Evolutionary conservation across 2,888 invertebrate species (phyloP).

Genomic region (Ganaspis brasiliensis): DNA sequence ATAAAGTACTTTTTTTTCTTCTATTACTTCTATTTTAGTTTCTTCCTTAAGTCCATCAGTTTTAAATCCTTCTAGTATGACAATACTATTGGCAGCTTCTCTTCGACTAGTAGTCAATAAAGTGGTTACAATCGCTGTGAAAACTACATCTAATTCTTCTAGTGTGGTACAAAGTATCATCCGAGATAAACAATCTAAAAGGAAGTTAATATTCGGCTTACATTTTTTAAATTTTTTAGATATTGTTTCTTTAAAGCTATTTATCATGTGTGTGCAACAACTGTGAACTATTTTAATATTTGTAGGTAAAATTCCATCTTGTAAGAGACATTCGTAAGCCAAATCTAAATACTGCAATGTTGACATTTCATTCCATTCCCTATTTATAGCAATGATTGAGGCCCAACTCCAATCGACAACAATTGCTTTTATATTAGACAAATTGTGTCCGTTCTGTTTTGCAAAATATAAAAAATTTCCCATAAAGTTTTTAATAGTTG

Average conservation of each 20-base stretch:
- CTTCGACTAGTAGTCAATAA: neutral
- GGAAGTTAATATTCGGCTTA: neutral
- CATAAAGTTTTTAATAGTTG: neutral
- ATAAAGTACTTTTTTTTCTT: neutral
- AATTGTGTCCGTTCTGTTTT: neutral
- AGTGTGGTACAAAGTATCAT: neutral
- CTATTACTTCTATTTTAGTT: neutral
- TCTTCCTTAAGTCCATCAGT: neutral
- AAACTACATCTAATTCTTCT: neutral
- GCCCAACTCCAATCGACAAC: constrained; percentile 45
- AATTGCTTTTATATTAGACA: neutral
- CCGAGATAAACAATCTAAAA: neutral
- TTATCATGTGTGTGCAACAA: constrained; percentile 36
- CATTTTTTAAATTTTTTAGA: neutral
- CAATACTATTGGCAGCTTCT: neutral
- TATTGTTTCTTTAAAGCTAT: neutral
- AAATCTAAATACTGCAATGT: constrained; percentile 33
- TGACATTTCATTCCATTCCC: constrained; percentile 39
- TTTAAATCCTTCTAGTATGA: neutral
- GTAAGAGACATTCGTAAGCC: neutral
- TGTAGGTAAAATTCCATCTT: neutral
- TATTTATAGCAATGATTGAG: constrained; percentile 31
- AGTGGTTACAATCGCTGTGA: neutral
- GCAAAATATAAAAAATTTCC: neutral
- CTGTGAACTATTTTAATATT: constrained; percentile 2